These are phyloP conservation scores for Hermetia illucens DNA, from an alignment of 1,140 invertebrate species.

Conservation along the genomic window DNA sequence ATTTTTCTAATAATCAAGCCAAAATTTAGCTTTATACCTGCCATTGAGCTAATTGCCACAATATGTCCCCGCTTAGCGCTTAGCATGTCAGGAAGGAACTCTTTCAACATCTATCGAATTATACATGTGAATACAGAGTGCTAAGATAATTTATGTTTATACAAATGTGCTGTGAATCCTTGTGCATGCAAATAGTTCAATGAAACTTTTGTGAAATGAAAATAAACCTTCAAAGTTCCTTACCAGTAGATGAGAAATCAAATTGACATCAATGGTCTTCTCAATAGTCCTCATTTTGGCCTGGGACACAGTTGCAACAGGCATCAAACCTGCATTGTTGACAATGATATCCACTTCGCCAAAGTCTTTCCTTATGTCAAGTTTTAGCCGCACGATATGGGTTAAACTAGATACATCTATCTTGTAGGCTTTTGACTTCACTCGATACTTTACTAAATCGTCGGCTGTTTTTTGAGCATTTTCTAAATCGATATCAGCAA, in stretches of 20 bases:
- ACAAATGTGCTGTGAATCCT: no score
- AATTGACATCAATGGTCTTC: constrained; percentile 23
- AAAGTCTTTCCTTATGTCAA: constrained; percentile 16
- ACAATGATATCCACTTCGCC: constrained; percentile 26
- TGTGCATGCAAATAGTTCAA: no score
- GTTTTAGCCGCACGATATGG: neutral
- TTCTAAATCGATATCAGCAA: constrained; percentile 26
- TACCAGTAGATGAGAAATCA: constrained; percentile 27
- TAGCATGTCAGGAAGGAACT: constrained; percentile 28
- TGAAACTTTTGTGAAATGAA: no score
- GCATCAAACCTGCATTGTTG: constrained; percentile 28
- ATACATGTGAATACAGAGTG: no score
- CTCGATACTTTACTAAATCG: constrained; percentile 17
- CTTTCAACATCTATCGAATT: constrained; percentile 27
- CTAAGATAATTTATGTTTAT: no score
- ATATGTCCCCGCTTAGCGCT: constrained; percentile 22
- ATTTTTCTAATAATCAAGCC: neutral
- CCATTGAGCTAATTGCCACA: constrained; percentile 23
- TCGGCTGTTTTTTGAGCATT: constrained; percentile 25
- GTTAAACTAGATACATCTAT: constrained; percentile 10
- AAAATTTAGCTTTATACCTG: constrained; percentile 12
- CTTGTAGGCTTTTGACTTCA: constrained; percentile 24
- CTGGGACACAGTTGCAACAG: constrained; percentile 22
- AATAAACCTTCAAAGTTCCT: no score
- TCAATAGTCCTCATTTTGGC: constrained; percentile 24